These are phyloP conservation scores for Malacoraja senta DNA, from an alignment of 2,797 vertebrate genomes.

Conservation along the genomic window DNA sequence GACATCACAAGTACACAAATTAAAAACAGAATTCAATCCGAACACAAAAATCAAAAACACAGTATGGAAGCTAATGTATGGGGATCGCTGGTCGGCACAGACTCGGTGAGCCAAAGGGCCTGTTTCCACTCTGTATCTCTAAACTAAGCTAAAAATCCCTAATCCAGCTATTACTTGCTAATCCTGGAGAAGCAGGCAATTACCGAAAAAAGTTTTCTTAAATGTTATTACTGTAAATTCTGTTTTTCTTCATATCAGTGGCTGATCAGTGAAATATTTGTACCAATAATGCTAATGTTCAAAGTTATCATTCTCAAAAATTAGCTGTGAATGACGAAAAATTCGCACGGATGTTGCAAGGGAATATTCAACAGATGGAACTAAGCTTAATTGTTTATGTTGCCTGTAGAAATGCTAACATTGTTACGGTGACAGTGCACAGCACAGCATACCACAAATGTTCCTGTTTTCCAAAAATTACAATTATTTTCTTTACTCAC, in stretches of 20 bases:
- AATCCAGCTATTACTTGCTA: background rate
- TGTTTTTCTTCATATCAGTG: background rate
- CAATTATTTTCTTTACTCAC: slow-evolving; percentile 50
- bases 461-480: background rate
- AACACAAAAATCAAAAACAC: no score
- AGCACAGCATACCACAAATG: background rate
- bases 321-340: background rate
- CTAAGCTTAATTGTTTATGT: background rate
- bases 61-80: no score
- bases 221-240: background rate
- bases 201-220: background rate
- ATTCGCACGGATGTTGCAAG: background rate
- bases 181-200: no score
- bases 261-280: background rate
- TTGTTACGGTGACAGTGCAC: background rate
- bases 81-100: no score
- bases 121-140: no score
- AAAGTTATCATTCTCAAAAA: background rate
- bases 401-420: background rate
- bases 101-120: no score
- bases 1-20: no score
- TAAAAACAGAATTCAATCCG: no score
- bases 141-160: background rate
- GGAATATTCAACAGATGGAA: background rate
- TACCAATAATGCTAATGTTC: background rate